Evolutionary conservation across 2,888 invertebrate species (phyloP).

Genomic region (Chaitophorus viminalis): DNA sequence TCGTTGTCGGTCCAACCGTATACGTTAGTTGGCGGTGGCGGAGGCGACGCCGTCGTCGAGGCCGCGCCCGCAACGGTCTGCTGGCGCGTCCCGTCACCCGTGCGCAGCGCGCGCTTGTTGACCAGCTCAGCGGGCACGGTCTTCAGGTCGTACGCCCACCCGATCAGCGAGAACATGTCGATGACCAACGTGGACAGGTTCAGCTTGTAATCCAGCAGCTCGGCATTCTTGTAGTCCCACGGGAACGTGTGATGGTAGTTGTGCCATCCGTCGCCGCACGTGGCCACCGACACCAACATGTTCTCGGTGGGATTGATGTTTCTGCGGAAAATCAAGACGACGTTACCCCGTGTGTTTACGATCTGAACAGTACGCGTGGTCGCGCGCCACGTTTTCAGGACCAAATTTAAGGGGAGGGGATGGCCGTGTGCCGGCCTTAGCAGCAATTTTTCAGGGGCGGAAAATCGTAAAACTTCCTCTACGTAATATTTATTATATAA

Average conservation of each 20-base stretch:
- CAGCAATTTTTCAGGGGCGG: too few species aligned
- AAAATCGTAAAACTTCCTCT: too few species aligned
- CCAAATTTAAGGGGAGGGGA: too few species aligned
- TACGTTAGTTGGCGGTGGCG: constrained; percentile 61
- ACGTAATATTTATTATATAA: too few species aligned
- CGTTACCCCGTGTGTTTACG: background rate
- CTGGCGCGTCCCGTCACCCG: constrained; percentile 69
- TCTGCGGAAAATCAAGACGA: constrained; percentile 55
- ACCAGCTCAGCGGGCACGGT: constrained; percentile 79
- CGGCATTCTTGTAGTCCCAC: constrained; percentile 77
- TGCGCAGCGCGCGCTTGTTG: constrained; percentile 76
- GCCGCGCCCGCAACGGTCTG: background rate
- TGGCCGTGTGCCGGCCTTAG: too few species aligned
- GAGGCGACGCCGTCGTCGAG: constrained; percentile 20
- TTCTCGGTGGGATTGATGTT: constrained; percentile 65
- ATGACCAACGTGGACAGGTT: constrained; percentile 83
- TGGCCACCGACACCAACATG: constrained; percentile 64
- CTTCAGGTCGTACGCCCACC: constrained; percentile 89
- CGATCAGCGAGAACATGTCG: constrained; percentile 82
- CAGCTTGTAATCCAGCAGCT: constrained; percentile 76
- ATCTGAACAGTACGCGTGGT: background rate
- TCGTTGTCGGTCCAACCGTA: constrained; percentile 65
- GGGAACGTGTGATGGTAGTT: constrained; percentile 72
- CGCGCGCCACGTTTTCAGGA: too few species aligned
- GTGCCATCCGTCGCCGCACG: constrained; percentile 65